Conservation (phyloP, 37 sponge, comb jelly and placozoan species). For the Axinella damicornis region DNA sequence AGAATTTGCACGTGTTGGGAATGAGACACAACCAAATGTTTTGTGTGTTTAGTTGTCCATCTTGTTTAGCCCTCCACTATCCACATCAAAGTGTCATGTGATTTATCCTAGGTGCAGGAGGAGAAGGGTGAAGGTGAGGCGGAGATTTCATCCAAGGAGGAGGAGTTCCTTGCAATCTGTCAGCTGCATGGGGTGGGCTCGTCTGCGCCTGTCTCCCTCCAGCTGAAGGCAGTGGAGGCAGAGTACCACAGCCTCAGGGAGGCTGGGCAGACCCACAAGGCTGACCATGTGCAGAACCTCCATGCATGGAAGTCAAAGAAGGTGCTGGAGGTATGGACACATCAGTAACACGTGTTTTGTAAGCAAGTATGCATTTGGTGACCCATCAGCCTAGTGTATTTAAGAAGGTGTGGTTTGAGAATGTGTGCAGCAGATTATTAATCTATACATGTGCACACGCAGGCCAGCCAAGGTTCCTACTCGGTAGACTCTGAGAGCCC, state of each 20-base stretch:
- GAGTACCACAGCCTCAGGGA: conserved; percentile 93
- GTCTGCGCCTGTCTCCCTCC: conserved; percentile 77
- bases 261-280: conserved; percentile 80
- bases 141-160: conserved; percentile 77
- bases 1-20: too few relatives aligned
- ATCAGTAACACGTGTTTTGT: too few relatives aligned
- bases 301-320: conserved; percentile 96
- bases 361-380: neutral
- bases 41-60: too few relatives aligned
- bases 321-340: conserved; percentile 65
- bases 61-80: too few relatives aligned
- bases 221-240: conserved; percentile 94
- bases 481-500: conserved; percentile 64
- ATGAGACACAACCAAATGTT: too few relatives aligned
- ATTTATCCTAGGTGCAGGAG: conserved; percentile 27
- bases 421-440: neutral
- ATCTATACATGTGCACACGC: neutral
- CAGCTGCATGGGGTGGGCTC: conserved; percentile 83
- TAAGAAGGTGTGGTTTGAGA: neutral
- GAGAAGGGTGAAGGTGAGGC: conserved; percentile 66
- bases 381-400: neutral
- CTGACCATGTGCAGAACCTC: conserved; percentile 93
- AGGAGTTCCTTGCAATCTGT: conserved; percentile 96
- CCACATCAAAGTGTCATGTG: neutral
- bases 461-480: conserved; percentile 74